phyloP scores from a whole-genome alignment of 2,113 vertebrate genomes.

The Elephas maximus region DNA sequence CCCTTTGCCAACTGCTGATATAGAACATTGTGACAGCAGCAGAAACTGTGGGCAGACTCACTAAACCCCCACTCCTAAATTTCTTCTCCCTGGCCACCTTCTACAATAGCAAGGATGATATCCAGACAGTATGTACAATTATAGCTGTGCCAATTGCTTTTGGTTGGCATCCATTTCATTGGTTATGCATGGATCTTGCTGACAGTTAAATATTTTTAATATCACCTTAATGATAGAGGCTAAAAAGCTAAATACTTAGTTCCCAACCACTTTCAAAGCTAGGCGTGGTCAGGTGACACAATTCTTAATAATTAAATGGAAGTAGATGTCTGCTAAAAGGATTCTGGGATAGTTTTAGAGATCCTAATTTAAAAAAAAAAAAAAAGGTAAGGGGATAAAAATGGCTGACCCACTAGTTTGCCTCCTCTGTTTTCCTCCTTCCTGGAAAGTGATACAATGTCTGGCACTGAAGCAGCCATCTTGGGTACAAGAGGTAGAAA shows the following conservation, averaged over 20 bases:
- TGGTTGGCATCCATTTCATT: not conserved
- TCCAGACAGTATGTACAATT: not conserved
- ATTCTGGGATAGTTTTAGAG: not conserved
- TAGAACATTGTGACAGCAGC: not conserved
- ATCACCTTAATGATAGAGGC: not conserved
- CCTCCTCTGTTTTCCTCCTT: not conserved
- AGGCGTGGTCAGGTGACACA: not conserved
- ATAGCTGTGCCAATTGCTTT: not conserved
- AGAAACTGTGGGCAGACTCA: not conserved
- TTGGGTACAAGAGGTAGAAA: not conserved
- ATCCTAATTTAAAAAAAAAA: not conserved
- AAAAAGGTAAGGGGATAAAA: not conserved
- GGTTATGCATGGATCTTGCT: not conserved
- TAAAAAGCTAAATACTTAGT: not conserved
- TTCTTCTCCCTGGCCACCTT: not conserved
- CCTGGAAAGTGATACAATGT: not conserved
- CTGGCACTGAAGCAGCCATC: not conserved
- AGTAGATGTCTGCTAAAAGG: not conserved
- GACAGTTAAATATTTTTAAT: not conserved
- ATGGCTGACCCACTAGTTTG: not conserved
- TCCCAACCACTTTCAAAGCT: not conserved
- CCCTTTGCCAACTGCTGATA: not conserved
- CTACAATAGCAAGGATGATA: not conserved
- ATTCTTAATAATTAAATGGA: not conserved
- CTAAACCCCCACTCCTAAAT: not conserved